Evolutionary conservation across 2,888 invertebrate species (phyloP).

Genomic region (Mesopsocus fuscifrons): DNA sequence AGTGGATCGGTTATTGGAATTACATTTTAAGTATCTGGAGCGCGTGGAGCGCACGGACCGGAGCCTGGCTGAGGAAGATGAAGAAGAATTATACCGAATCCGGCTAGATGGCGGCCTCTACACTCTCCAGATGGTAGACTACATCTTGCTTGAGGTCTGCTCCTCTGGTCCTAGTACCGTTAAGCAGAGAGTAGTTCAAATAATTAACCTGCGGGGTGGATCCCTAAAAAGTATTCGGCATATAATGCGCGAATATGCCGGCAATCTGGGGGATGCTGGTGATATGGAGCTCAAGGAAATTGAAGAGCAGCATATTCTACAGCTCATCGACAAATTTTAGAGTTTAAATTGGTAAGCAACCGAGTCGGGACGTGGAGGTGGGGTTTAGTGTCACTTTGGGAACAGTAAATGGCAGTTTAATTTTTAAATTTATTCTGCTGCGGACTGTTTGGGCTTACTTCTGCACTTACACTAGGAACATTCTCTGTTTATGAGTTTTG

Average conservation of each 20-base stretch:
- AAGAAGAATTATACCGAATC: constrained; percentile 72
- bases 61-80: constrained; percentile 57
- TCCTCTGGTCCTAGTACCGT: constrained; percentile 47
- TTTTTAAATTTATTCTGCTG: too few relatives aligned
- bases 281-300: constrained; percentile 68
- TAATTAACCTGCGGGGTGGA: constrained; percentile 72
- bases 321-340: constrained; percentile 84
- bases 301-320: constrained; percentile 79
- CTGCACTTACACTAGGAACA: too few relatives aligned
- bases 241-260: constrained; percentile 92
- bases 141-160: constrained; percentile 64
- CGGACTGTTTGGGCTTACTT: too few relatives aligned
- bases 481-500: too few relatives aligned
- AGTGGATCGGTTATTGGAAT: constrained; percentile 85
- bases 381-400: too few relatives aligned
- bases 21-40: constrained; percentile 92
- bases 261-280: constrained; percentile 81
- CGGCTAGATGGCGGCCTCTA: constrained; percentile 89
- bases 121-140: constrained; percentile 85
- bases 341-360: too few relatives aligned
- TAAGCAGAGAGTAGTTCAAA: constrained; percentile 74
- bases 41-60: constrained; percentile 74
- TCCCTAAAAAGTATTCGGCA: constrained; percentile 83
- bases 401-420: too few relatives aligned
- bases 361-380: too few relatives aligned